A percentile compares a stretch with the other conserved stretches of the same genome.
phyloP scores from a whole-genome alignment of 1,140 invertebrate genomes.

The Drosophila eugracilis region DNA sequence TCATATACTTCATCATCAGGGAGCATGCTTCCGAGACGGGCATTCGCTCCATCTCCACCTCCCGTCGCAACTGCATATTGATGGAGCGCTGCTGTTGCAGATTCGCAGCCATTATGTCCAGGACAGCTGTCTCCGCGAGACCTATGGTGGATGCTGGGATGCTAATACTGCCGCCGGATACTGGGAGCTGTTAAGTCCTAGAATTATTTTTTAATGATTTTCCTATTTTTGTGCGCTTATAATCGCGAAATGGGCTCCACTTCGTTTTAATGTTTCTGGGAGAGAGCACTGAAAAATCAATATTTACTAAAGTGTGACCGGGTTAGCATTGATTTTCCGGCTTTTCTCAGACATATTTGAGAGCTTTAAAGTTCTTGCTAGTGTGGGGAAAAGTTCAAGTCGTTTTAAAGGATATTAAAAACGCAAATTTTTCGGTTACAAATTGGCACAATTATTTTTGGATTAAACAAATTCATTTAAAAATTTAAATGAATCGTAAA shows the following conservation, averaged over 20 bases:
- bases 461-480: background rate
- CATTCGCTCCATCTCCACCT: constrained; percentile 95
- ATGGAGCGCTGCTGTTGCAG: constrained; percentile 96
- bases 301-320: constrained; percentile 43
- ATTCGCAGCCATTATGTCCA: constrained; percentile 95
- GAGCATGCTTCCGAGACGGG: constrained; percentile 94
- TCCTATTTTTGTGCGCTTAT: background rate
- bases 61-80: constrained; percentile 96
- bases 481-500: background rate
- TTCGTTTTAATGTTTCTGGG: constrained; percentile 7
- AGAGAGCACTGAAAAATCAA: constrained; percentile 56
- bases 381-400: background rate
- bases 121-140: constrained; percentile 92
- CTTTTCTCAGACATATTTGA: background rate
- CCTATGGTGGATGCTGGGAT: constrained; percentile 87
- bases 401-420: too few species aligned
- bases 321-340: constrained; percentile 16
- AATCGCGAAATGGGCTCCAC: background rate
- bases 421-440: too few species aligned
- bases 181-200: constrained; percentile 25
- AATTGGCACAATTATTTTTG: too few species aligned
- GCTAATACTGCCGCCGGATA: constrained; percentile 49
- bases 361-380: constrained; percentile 5
- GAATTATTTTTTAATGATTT: background rate
- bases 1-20: constrained; percentile 96